Percentiles rank a stretch among this genome's conserved stretches.
These are phyloP conservation scores for Globodera rostochiensis DNA, from an alignment of 1,140 invertebrate genomes.

Conservation along the genomic window DNA sequence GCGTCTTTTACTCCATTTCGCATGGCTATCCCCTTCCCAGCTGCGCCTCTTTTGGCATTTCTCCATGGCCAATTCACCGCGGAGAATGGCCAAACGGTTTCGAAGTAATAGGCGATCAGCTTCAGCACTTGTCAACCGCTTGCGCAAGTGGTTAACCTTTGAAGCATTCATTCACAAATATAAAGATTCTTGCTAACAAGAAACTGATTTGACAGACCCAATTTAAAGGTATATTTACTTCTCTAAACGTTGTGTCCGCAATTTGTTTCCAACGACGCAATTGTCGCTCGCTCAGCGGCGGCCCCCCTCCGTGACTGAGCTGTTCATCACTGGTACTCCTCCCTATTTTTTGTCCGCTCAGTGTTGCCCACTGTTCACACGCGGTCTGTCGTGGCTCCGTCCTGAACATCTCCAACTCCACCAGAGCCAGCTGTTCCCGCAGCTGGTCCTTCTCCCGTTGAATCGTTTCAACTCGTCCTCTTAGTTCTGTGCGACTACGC, in stretches of 20 bases:
- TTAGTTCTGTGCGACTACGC: background rate
- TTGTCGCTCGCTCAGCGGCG: slow-evolving; percentile 20
- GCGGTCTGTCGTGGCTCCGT: slow-evolving; percentile 44
- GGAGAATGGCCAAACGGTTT: slow-evolving; percentile 52
- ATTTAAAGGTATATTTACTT: slow-evolving; percentile 18
- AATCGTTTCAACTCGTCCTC: background rate
- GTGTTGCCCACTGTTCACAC: background rate
- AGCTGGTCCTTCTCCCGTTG: background rate
- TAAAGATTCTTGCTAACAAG: too few relatives aligned
- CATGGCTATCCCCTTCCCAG: slow-evolving; percentile 8
- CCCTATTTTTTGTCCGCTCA: background rate
- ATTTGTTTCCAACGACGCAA: slow-evolving; percentile 59
- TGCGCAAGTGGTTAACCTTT: slow-evolving; percentile 52
- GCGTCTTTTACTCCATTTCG: background rate
- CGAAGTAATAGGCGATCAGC: slow-evolving; percentile 47
- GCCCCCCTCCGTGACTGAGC: slow-evolving; percentile 14
- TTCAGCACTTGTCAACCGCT: slow-evolving; percentile 45
- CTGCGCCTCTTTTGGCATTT: slow-evolving; percentile 33
- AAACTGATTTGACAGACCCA: too few relatives aligned
- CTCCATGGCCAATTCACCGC: slow-evolving; percentile 59
- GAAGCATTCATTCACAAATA: background rate
- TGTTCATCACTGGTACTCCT: slow-evolving; percentile 28
- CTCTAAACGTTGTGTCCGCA: slow-evolving; percentile 59
- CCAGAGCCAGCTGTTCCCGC: slow-evolving; percentile 32
- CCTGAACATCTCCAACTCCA: slow-evolving; percentile 43